These are phyloP conservation scores for Boloria euphrosyne DNA, from an alignment of 2,888 invertebrate genomes.

Conservation along the genomic window DNA sequence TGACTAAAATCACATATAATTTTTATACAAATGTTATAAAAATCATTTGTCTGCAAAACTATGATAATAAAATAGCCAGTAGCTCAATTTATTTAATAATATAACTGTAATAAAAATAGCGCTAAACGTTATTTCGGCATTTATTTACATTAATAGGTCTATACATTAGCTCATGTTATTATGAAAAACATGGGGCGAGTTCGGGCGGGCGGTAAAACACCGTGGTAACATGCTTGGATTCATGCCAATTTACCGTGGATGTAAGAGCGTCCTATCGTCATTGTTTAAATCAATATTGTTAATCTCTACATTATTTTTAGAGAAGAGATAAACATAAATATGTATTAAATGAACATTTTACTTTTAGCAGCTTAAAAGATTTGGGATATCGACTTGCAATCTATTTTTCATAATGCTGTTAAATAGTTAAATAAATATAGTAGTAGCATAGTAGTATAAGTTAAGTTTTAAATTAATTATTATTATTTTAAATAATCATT, in stretches of 20 bases:
- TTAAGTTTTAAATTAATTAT: no score
- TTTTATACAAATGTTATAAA: background rate
- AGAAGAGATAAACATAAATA: no score
- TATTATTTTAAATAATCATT: no score
- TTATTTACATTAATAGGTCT: constrained; percentile 18
- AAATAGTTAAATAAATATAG: no score
- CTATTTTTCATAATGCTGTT: no score
- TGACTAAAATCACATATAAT: background rate
- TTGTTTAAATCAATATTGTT: constrained; percentile 53
- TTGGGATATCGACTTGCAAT: no score
- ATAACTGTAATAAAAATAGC: background rate
- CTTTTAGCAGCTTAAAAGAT: no score
- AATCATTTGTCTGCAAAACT: background rate
- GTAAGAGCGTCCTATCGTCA: constrained; percentile 53
- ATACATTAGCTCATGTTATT: constrained; percentile 38
- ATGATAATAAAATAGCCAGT: background rate
- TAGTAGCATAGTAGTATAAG: no score
- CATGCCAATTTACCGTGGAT: constrained; percentile 65
- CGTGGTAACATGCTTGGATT: constrained; percentile 67
- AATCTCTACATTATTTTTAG: constrained; percentile 42
- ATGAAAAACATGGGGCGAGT: constrained; percentile 40
- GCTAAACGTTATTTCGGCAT: background rate
- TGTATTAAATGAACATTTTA: no score
- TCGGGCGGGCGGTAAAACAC: constrained; percentile 41
- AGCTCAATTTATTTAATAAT: constrained; percentile 1